phyloP scores from a whole-genome alignment of 2,888 invertebrate genomes.

The Galeruca laticollis region DNA sequence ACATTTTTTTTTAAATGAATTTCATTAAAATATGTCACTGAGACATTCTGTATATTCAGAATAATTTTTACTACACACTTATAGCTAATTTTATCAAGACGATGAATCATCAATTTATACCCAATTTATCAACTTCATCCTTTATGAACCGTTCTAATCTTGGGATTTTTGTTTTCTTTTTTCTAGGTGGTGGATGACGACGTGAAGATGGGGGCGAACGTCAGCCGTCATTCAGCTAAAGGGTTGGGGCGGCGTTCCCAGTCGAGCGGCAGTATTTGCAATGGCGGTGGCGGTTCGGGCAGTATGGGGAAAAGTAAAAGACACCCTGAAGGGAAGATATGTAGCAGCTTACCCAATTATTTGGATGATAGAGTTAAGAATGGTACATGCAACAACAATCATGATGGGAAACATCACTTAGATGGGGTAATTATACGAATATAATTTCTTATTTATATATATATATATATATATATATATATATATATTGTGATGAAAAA shows the following conservation, averaged over 20 bases:
- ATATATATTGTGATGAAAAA: too few relatives aligned
- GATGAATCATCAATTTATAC: too few relatives aligned
- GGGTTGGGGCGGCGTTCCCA: conserved; percentile 79
- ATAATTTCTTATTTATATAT: conserved; percentile 8
- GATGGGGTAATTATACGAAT: conserved; percentile 56
- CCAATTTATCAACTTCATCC: too few relatives aligned
- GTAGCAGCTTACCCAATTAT: conserved; percentile 78
- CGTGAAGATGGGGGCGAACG: conserved; percentile 81
- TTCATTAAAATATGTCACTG: too few relatives aligned
- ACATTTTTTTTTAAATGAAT: too few relatives aligned
- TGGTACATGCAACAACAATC: conserved; percentile 60
- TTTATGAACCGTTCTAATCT: too few relatives aligned
- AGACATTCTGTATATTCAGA: too few relatives aligned
- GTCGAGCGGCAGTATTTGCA: conserved; percentile 82
- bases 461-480: too few relatives aligned
- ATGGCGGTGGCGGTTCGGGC: conserved; percentile 63
- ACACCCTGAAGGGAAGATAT: conserved; percentile 61
- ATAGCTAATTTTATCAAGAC: too few relatives aligned
- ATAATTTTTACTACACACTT: too few relatives aligned
- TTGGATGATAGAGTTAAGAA: conserved; percentile 72
- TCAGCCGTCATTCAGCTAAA: conserved; percentile 81
- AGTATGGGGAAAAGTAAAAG: conserved; percentile 56
- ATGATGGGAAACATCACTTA: conserved; percentile 60
- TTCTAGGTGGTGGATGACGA: conserved; percentile 61
- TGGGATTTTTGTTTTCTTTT: conserved; percentile 14